Evolutionary conservation across 37 sponge, comb jelly and placozoan genomes (phyloP).

Genomic region (Oopsacas minuta): DNA sequence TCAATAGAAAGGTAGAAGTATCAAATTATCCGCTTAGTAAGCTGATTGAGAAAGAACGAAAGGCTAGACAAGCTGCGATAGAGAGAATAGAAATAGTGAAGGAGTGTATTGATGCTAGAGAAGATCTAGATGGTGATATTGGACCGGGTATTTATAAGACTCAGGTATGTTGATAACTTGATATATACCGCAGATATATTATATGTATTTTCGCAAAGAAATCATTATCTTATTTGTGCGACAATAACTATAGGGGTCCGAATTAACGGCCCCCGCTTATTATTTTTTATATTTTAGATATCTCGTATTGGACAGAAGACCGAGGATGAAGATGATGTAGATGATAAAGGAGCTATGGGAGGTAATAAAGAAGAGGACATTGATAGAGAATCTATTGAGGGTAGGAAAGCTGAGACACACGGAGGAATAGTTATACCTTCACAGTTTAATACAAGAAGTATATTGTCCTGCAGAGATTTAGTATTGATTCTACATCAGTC

Average conservation of each 20-base stretch:
- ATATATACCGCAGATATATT: too few species aligned
- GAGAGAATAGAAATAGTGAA: neutral
- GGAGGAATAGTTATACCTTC: neutral
- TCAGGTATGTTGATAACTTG: too few species aligned
- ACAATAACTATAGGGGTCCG: too few species aligned
- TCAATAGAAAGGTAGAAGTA: neutral
- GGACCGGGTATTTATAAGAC: neutral
- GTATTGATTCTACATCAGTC: neutral
- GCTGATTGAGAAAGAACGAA: conserved; percentile 5
- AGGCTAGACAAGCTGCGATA: neutral
- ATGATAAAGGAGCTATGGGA: neutral
- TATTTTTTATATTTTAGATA: too few species aligned
- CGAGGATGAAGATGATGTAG: neutral
- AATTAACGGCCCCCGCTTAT: too few species aligned
- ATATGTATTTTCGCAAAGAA: too few species aligned
- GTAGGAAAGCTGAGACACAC: neutral
- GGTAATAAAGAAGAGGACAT: neutral
- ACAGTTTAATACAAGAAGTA: neutral
- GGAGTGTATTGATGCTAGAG: conserved; percentile 13
- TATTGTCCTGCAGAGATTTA: neutral
- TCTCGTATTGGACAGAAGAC: neutral
- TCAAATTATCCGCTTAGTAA: neutral
- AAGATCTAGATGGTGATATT: neutral
- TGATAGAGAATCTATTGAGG: neutral
- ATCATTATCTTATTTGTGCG: too few species aligned